Evolutionary conservation across 2,113 vertebrate genomes (phyloP).

Genomic region (Monarcha castaneiventris): DNA sequence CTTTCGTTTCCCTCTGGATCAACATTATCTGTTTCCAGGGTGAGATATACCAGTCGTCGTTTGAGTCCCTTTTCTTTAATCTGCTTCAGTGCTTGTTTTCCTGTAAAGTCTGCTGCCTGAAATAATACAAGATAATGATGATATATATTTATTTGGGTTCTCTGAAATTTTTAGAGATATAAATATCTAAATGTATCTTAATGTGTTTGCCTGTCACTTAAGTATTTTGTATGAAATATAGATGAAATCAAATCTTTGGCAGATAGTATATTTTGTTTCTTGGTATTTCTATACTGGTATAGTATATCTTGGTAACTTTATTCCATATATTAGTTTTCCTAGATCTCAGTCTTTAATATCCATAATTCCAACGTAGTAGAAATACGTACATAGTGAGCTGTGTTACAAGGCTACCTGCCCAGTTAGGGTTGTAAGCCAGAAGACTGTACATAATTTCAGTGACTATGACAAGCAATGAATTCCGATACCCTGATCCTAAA

Average conservation of each 20-base stretch:
- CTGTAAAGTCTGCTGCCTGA: conserved; percentile 91
- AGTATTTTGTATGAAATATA: conserved; percentile 45
- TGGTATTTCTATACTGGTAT: neutral
- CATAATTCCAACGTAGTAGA: neutral
- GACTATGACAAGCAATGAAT: neutral
- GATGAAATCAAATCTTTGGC: conserved; percentile 44
- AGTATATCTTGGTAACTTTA: neutral
- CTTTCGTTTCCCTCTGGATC: conserved; percentile 98
- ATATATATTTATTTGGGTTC: conserved; percentile 18
- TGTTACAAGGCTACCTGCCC: neutral
- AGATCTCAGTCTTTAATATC: neutral
- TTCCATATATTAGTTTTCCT: neutral
- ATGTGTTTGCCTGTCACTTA: conserved; percentile 42
- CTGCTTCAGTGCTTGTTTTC: conserved; percentile 88
- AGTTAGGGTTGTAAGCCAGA: neutral
- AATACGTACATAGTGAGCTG: neutral
- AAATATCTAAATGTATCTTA: conserved; percentile 49
- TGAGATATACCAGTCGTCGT: conserved; percentile 87
- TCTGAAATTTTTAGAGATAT: conserved; percentile 47
- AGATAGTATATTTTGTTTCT: conserved; percentile 5
- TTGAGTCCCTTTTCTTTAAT: conserved; percentile 88
- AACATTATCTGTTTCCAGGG: conserved; percentile 83
- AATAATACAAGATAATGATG: conserved; percentile 48
- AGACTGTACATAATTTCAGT: neutral
- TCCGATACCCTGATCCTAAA: neutral